phyloP scores from a whole-genome alignment of 2,113 vertebrate genomes.

The Crotalus helleri region DNA sequence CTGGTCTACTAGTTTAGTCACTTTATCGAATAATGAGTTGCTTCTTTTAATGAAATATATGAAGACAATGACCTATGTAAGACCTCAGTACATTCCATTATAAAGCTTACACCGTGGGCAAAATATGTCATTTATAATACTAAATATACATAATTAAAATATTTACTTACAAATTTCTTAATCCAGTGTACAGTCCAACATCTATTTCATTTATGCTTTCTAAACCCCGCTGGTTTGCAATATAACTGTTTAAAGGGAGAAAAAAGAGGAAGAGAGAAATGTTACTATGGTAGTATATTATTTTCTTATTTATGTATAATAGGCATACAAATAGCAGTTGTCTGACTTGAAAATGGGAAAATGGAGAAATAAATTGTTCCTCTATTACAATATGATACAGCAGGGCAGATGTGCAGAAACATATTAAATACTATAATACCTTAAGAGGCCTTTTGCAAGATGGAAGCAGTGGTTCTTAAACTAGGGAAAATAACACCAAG shows the following conservation, averaged over 20 bases:
- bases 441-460: not conserved
- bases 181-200: constrained; percentile 85
- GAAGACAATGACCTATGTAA: not conserved
- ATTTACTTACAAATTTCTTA: constrained; percentile 92
- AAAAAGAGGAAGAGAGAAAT: constrained; percentile 26
- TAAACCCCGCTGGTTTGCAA: constrained; percentile 88
- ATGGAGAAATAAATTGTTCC: not conserved
- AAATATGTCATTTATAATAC: not conserved
- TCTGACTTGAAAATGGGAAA: not conserved
- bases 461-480: not conserved
- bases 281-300: not conserved
- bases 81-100: not conserved
- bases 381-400: not conserved
- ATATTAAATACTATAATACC: not conserved
- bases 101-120: not conserved
- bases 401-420: not conserved
- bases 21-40: too few relatives aligned
- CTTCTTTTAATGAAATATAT: not conserved
- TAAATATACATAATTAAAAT: not conserved
- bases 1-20: too few relatives aligned
- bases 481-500: too few relatives aligned
- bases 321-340: not conserved
- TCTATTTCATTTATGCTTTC: constrained; percentile 92
- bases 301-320: not conserved
- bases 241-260: constrained; percentile 80